phyloP scores from a whole-genome alignment of 2,888 invertebrate genomes.

The Eilema griseolum region DNA sequence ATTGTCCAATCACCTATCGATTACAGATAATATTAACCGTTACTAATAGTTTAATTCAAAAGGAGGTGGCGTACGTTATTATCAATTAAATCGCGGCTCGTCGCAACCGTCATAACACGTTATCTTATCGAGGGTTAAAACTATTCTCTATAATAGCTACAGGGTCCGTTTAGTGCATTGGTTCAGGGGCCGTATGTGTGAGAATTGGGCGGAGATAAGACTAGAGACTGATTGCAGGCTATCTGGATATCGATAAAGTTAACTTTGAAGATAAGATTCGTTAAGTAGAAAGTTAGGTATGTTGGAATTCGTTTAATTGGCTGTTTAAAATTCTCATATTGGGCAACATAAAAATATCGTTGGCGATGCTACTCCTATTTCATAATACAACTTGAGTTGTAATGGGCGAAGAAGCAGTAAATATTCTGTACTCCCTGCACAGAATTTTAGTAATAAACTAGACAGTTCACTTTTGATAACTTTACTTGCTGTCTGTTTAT shows the following conservation, averaged over 20 bases:
- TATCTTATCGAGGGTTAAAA: slow-evolving; percentile 73
- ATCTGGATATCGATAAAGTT: slow-evolving; percentile 57
- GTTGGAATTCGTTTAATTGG: slow-evolving; percentile 28
- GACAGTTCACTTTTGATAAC: slow-evolving; percentile 39
- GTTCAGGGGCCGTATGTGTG: slow-evolving; percentile 60
- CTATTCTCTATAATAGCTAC: slow-evolving; percentile 65
- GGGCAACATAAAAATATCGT: slow-evolving; percentile 13
- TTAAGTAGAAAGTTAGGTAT: slow-evolving; percentile 49
- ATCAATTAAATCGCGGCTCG: slow-evolving; percentile 62
- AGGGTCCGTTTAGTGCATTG: slow-evolving; percentile 64
- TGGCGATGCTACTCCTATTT: background rate
- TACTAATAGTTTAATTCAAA: slow-evolving; percentile 60
- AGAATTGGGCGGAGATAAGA: slow-evolving; percentile 62
- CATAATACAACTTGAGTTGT: slow-evolving; percentile 11
- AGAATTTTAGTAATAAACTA: slow-evolving; percentile 41
- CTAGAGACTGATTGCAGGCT: slow-evolving; percentile 64
- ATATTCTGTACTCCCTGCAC: slow-evolving; percentile 36
- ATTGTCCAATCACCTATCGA: slow-evolving; percentile 39
- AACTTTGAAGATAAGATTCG: slow-evolving; percentile 49
- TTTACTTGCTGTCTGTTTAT: slow-evolving; percentile 49
- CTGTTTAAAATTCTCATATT: slow-evolving; percentile 22
- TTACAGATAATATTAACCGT: slow-evolving; percentile 54
- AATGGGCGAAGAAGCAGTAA: slow-evolving; percentile 29
- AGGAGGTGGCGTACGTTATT: slow-evolving; percentile 50
- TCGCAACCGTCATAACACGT: slow-evolving; percentile 52